A percentile compares a stretch with the other conserved stretches of the same genome.
Evolutionary conservation across 2,888 invertebrate species (phyloP).

Genomic region (Ditylenchus weischeri): DNA sequence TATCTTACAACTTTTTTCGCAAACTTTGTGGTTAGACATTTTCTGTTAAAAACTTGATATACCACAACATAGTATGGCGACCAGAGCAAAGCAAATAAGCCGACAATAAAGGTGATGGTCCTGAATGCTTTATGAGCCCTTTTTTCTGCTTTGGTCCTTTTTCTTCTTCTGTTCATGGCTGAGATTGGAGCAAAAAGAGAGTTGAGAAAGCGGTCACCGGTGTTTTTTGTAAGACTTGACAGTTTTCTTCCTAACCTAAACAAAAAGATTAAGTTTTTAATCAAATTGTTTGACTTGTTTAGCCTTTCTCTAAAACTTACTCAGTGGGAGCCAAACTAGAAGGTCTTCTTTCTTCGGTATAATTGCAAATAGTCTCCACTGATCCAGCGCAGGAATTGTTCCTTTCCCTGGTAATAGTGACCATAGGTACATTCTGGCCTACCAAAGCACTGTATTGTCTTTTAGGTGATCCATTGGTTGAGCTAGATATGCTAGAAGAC

Average conservation of each 20-base stretch:
- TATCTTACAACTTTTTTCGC: neutral
- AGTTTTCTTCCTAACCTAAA: neutral
- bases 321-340: slow-evolving; percentile 1
- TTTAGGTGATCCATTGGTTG: neutral
- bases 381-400: neutral
- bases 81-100: slow-evolving; percentile 58
- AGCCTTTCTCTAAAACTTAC: neutral
- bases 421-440: neutral
- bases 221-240: neutral
- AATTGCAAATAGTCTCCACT: no score
- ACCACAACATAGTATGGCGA: slow-evolving; percentile 59
- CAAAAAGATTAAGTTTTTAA: neutral
- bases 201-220: slow-evolving; percentile 23
- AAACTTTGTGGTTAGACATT: neutral
- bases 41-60: neutral
- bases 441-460: neutral
- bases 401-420: slow-evolving; percentile 4
- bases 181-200: slow-evolving; percentile 38
- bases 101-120: slow-evolving; percentile 59
- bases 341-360: neutral
- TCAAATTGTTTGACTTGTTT: neutral
- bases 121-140: slow-evolving; percentile 58
- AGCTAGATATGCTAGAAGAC: neutral
- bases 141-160: slow-evolving; percentile 51
- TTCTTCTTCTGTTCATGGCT: slow-evolving; percentile 36